Base-by-base conservation (phyloP, 2,888 invertebrate species). In the Clistopyga incitator region DNA sequence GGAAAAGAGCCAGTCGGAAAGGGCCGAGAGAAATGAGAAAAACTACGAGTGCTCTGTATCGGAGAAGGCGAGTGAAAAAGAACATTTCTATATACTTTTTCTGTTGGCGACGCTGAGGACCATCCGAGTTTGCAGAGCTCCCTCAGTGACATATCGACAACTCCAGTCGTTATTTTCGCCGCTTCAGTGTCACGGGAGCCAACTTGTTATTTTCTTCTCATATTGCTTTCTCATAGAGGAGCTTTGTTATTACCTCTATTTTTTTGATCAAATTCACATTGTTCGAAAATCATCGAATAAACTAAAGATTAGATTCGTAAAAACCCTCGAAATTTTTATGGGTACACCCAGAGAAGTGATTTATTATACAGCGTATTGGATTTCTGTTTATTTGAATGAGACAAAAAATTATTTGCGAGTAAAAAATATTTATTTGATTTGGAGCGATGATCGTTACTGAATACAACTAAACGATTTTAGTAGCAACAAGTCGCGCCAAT, bases 131-230 rank as follows among this genome's bases (percentile, higher is more conserved):
- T 20, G 15, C 67, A 42, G 20, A 52, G 34, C 52, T 52, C 34
- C n/a, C 74, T 18, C n/a, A 34, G 75, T 18, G 75, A 77, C 72
- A 52, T 77, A 80, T 83, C 80, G 83, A 80, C 83, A 67, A 79
- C 50, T 59, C 75, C 65, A 65, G 65, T 76, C 75, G 56, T 77
- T 67, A 81, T 81, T 76, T 54, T 29, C 45, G 20, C 47, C 18
- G 10, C 54, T 52, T 13, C 11, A 50, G 47, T 68, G 42, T 65
- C 52, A 23, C 54, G 20, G n/a, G 42, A 34, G 18, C 23, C 52
- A 54, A 64, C 20, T 71, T 77, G 38, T 76, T 42, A 59, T 50
- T 47, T 67, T 54, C 42, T 45, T 54, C 25, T 54, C 45, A 23
- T 45, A 61, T 76, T 64, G 25, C 59, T 45, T 56, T 47, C 64